phyloP scores from a whole-genome alignment of 1,140 invertebrate genomes.

The Capitella teleta region DNA sequence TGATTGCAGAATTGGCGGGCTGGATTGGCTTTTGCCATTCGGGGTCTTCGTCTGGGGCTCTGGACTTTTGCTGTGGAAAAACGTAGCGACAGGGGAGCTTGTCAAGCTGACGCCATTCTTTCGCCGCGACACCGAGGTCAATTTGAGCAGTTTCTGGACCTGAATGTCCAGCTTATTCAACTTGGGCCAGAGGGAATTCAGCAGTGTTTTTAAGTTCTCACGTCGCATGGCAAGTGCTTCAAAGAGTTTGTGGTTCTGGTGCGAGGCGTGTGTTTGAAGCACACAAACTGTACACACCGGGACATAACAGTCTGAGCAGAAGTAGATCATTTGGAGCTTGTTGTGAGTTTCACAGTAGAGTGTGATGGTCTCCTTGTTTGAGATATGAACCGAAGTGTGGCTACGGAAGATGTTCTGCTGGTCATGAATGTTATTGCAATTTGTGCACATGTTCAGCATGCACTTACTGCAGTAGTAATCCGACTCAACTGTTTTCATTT shows the following conservation, averaged over 20 bases:
- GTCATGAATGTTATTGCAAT: conserved; percentile 2
- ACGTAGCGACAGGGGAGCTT: neutral
- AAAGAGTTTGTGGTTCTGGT: neutral
- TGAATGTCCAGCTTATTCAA: conserved; percentile 3
- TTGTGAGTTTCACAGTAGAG: neutral
- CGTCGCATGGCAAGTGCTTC: conserved; percentile 1
- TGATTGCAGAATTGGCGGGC: neutral
- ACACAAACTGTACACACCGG: conserved; percentile 7
- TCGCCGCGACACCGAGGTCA: too few species aligned
- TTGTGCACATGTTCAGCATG: conserved; percentile 5
- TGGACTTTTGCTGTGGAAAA: neutral
- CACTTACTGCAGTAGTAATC: conserved; percentile 11
- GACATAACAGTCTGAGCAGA: conserved; percentile 4
- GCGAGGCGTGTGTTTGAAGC: neutral
- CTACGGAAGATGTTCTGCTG: conserved; percentile 1
- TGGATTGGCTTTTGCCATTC: too few species aligned
- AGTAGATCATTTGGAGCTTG: conserved; percentile 1
- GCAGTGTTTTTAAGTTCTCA: conserved; percentile 6
- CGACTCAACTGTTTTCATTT: neutral
- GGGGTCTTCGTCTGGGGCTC: too few species aligned
- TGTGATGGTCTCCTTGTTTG: neutral
- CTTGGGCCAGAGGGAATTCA: neutral
- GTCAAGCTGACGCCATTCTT: neutral
- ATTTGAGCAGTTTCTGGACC: neutral
- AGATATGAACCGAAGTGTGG: conserved; percentile 1